A percentile compares a stretch with the other conserved stretches of the same genome.
phyloP scores from a whole-genome alignment of 2,797 vertebrate genomes.

The Pseudochromis fuscus region DNA sequence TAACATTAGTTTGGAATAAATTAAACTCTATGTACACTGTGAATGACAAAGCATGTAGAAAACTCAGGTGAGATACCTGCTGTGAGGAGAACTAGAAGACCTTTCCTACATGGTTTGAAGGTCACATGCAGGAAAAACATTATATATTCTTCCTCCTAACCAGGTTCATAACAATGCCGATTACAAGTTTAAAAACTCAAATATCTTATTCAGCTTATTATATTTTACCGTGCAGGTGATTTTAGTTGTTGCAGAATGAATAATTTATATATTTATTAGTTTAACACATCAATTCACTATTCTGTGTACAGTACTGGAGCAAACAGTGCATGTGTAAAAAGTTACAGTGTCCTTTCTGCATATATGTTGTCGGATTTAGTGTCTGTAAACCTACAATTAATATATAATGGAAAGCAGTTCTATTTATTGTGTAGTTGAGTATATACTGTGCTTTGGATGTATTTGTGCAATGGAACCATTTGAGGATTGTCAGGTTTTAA shows the following conservation, averaged over 20 bases:
- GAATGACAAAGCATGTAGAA: not conserved
- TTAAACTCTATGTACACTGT: not conserved
- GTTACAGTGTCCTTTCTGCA: too few relatives aligned
- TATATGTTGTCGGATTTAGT: not conserved
- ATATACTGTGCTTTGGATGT: too few relatives aligned
- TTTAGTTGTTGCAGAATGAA: too few relatives aligned
- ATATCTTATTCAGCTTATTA: conserved; percentile 1
- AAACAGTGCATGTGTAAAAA: too few relatives aligned
- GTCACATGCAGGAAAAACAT: not conserved
- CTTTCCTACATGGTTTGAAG: not conserved
- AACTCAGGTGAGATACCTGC: not conserved
- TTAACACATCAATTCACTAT: too few relatives aligned
- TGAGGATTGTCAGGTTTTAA: not conserved
- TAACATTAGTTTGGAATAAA: conserved; percentile 26
- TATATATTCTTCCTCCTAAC: not conserved
- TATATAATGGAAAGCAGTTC: not conserved
- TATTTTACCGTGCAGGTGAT: not conserved
- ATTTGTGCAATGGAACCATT: not conserved
- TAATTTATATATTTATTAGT: too few relatives aligned
- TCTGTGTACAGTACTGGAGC: too few relatives aligned
- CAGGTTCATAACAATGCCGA: not conserved
- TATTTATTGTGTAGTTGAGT: not conserved
- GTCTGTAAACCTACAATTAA: not conserved
- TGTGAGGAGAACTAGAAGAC: not conserved
- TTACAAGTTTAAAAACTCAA: too few relatives aligned